A percentile compares a stretch with the other conserved stretches of the same genome.
Conservation (phyloP, 1,140 invertebrate genomes). For the Adoxophyes honmai region DNA sequence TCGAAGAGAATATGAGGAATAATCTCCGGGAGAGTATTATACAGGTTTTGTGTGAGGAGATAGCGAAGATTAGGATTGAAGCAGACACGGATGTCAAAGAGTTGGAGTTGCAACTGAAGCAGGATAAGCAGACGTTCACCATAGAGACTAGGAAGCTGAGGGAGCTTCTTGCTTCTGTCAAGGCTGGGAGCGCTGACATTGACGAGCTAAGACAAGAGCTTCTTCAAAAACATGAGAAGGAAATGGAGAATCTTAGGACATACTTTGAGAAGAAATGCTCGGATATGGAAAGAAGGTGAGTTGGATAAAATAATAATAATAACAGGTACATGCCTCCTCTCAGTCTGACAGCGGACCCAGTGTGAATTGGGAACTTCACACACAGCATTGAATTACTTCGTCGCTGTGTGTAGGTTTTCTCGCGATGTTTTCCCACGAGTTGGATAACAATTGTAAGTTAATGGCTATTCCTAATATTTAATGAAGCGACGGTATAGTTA, state of each 20-base stretch:
- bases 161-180: constrained; percentile 68
- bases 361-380: no score
- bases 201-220: constrained; percentile 77
- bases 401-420: no score
- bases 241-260: constrained; percentile 86
- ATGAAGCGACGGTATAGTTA: no score
- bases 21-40: constrained; percentile 74
- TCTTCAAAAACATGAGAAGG: constrained; percentile 81
- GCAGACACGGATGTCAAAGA: constrained; percentile 71
- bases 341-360: no score
- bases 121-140: constrained; percentile 62
- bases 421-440: no score
- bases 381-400: no score
- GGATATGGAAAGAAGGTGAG: constrained; percentile 85
- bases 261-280: constrained; percentile 88
- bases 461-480: no score
- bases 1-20: constrained; percentile 64
- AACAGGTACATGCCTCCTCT: no score
- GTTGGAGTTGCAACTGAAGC: constrained; percentile 55
- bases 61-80: constrained; percentile 66
- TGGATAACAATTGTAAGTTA: no score
- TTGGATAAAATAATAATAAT: no score
- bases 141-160: constrained; percentile 68
- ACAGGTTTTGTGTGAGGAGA: constrained; percentile 71
- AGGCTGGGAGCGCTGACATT: constrained; percentile 73